Conservation (phyloP, 2,888 invertebrate species). For the Zaprionus bogoriensis region DNA sequence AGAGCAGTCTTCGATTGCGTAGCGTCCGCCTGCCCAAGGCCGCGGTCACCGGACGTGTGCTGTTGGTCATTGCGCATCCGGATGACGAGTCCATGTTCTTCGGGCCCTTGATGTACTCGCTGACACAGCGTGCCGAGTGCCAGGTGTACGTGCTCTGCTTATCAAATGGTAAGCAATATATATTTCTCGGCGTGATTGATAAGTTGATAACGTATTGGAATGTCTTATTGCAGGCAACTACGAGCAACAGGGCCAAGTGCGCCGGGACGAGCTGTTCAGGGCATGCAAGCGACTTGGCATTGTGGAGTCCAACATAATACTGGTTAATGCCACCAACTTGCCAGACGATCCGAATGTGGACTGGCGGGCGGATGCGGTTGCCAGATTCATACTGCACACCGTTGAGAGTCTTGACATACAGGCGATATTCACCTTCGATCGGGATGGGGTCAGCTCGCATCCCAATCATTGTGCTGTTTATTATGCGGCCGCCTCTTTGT, state of each 20-base stretch:
- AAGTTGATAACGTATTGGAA: neutral
- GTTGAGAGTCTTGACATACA: constrained; percentile 90
- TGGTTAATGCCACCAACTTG: constrained; percentile 88
- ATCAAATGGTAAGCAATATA: constrained; percentile 87
- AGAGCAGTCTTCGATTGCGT: constrained; percentile 81
- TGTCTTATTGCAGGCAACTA: constrained; percentile 85
- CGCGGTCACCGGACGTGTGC: constrained; percentile 84
- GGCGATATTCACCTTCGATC: constrained; percentile 96
- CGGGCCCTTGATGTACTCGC: constrained; percentile 92
- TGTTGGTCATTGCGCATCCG: constrained; percentile 96
- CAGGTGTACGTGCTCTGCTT: constrained; percentile 92
- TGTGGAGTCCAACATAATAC: constrained; percentile 88
- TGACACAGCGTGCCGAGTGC: constrained; percentile 86
- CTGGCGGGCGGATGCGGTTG: constrained; percentile 89
- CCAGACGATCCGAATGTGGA: constrained; percentile 89
- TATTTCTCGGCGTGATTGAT: neutral
- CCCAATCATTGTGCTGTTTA: constrained; percentile 94
- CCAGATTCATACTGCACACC: constrained; percentile 86
- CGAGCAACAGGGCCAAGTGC: constrained; percentile 85
- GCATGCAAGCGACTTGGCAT: constrained; percentile 93
- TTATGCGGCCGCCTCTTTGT: constrained; percentile 90
- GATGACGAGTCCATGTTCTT: constrained; percentile 99
- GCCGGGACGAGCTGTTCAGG: constrained; percentile 91
- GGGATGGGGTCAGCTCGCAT: constrained; percentile 95
- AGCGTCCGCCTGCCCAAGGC: constrained; percentile 84